These are phyloP conservation scores for Parapristionchus giblindavisi DNA, from an alignment of 2,888 invertebrate genomes.

Conservation along the genomic window DNA sequence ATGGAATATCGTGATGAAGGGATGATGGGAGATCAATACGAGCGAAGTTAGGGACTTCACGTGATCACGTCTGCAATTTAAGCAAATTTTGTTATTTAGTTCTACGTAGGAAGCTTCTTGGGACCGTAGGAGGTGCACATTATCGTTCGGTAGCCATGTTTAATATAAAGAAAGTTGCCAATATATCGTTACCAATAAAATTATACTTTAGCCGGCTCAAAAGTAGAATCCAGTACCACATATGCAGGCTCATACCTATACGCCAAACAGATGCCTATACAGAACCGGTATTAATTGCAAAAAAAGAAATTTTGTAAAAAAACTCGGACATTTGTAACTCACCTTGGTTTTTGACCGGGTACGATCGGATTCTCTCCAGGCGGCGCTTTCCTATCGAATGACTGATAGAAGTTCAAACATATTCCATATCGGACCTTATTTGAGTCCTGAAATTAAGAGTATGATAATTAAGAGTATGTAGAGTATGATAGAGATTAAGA, in stretches of 20 bases:
- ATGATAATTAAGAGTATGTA: no score
- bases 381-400: constrained; percentile 46
- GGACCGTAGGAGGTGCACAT: no score
- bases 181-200: no score
- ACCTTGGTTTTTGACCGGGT: constrained; percentile 2
- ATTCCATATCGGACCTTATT: constrained; percentile 92
- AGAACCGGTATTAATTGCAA: not conserved
- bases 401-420: constrained; percentile 86
- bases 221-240: no score
- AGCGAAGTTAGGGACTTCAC: constrained; percentile 86
- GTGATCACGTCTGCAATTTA: constrained; percentile 45
- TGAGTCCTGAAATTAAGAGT: constrained; percentile 79
- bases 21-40: constrained; percentile 97
- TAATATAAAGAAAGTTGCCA: no score
- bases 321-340: not conserved
- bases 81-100: no score
- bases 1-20: constrained; percentile 97
- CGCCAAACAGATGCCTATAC: no score
- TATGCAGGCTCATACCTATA: no score
- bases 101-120: no score
- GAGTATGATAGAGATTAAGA: not conserved
- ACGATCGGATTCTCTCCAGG: constrained; percentile 9
- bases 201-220: no score
- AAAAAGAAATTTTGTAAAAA: not conserved
- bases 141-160: no score